Evolutionary conservation across 2,888 invertebrate genomes (phyloP), one percentile per base, ranked within the genome.

Genomic region (Physocephala rufipes): DNA sequence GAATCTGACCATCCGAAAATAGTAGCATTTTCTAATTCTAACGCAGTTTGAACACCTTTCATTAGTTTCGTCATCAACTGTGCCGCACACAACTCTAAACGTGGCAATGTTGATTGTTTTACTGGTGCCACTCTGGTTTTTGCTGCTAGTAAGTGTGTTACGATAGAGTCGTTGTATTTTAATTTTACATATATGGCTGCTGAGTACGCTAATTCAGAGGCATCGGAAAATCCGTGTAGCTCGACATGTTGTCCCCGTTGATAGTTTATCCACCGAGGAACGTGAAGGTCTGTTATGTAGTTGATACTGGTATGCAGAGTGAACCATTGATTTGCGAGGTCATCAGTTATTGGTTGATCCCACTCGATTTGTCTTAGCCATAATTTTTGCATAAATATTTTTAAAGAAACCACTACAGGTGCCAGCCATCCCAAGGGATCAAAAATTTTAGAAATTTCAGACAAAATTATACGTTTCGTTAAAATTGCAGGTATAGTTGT

Each of bases 31-130:
- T 51, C 36, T 7, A 21, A 24, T 9, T 24, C n/a, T 21, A 66
- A 59, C 12, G 64, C 65, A 4, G 36, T 13, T 7, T 61, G 28
- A 45, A 65, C 21, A 43, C 71, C 67, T 2, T 28, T 15, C 58
- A 71, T 67, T 9, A 72, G 64, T 21, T 71, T 72, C 7, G 53
- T 59, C 69, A 73, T 63, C 3, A 73, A 45, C 9, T 73, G 70
- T 16, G 74, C 73, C 0, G 73, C 74, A n/a, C 71, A 74, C n/a
- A 74, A 45, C 26, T 74, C 71, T 15, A 74, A 53, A 5, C 65
- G 36, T 28, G 73, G 71, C 19, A 73, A 51, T 5, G 71, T 66
- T 15, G 71, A 66, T 63, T 73, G 71, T 62, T 73, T 71, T 36
- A 71, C 58, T 1, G 73, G 74, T 61, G 67, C 19, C 19, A 74